Conservation (phyloP, 2,797 vertebrate genomes). For the Echeneis naucrates region DNA sequence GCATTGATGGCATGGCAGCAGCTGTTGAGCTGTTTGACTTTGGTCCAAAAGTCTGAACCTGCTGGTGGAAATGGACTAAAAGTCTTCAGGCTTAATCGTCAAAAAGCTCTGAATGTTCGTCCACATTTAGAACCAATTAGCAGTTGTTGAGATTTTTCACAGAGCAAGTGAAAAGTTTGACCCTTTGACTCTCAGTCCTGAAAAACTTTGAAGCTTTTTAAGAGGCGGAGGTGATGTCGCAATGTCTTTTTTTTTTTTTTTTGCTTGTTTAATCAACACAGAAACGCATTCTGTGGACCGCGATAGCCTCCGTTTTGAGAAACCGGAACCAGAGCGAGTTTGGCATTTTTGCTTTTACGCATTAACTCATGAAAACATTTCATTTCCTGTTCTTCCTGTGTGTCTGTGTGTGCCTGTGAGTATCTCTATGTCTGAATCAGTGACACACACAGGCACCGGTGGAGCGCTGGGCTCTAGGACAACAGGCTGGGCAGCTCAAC, state of each 20-base stretch:
- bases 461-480: conserved; percentile 40
- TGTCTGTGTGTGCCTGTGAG: conserved; percentile 28
- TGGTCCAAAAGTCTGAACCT: not conserved
- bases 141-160: not conserved
- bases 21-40: not conserved
- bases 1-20: not conserved
- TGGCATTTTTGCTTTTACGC: not conserved
- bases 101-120: not conserved
- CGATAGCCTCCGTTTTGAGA: not conserved
- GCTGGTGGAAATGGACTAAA: not conserved
- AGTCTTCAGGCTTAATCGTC: conserved; percentile 2
- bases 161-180: not conserved
- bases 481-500: conserved; percentile 59
- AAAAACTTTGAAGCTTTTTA: too few relatives aligned
- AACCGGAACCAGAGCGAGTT: not conserved
- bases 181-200: not conserved
- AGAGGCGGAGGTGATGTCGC: too few relatives aligned
- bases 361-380: not conserved
- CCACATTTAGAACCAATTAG: not conserved
- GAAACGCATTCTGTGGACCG: not conserved
- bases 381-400: not conserved
- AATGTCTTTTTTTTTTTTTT: not conserved
- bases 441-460: conserved; percentile 43
- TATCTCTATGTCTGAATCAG: conserved; percentile 19
- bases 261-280: not conserved